phyloP scores from a whole-genome alignment of 2,113 vertebrate genomes.

The Python bivittatus region DNA sequence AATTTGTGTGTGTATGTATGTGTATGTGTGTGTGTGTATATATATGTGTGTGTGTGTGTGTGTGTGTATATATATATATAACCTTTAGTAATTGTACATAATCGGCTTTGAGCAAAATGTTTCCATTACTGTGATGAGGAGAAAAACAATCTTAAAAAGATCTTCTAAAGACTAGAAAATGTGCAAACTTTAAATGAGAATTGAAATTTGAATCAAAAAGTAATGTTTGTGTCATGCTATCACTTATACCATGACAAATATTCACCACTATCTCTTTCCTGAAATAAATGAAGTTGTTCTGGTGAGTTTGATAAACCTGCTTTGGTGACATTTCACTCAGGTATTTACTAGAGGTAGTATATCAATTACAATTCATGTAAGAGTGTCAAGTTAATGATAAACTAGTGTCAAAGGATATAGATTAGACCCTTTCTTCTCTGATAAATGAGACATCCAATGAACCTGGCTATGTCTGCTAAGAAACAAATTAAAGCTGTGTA shows the following conservation, averaged over 20 bases:
- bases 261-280: neutral
- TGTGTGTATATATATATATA: too few relatives aligned
- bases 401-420: neutral
- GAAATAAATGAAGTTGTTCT: neutral
- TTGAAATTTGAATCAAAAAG: neutral
- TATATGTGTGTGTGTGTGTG: too few relatives aligned
- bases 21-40: too few relatives aligned
- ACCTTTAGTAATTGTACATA: neutral
- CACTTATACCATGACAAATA: neutral
- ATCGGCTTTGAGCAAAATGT: neutral
- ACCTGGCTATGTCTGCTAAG: neutral
- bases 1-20: too few relatives aligned
- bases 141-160: neutral
- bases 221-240: neutral
- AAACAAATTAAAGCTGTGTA: neutral
- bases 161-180: neutral
- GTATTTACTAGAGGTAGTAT: neutral
- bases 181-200: neutral
- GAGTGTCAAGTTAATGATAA: neutral
- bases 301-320: neutral
- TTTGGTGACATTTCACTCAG: neutral
- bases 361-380: neutral
- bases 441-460: slow-evolving; percentile 8
- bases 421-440: neutral
- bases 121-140: neutral